Base-by-base conservation (phyloP, 2,888 invertebrate genomes). In the Acanthopleura granulata region DNA sequence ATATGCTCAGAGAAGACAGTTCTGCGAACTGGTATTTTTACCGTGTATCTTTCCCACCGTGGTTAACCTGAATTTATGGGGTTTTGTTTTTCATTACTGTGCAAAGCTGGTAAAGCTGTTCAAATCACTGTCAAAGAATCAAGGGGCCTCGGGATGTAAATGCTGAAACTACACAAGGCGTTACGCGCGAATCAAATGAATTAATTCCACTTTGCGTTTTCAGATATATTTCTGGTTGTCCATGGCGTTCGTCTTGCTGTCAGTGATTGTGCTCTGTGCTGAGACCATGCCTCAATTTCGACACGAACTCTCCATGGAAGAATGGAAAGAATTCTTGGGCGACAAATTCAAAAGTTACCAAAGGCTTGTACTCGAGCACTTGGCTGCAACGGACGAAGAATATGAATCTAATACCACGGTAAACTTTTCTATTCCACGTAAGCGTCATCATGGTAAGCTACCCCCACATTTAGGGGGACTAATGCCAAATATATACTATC, bases 171-270 rank as follows among this genome's bases (percentile, higher is more conserved):
- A n/a, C n/a, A n/a, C n/a, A n/a, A n/a, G n/a, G n/a, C n/a, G n/a
- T n/a, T n/a, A n/a, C n/a, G n/a, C n/a, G n/a, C n/a, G n/a, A n/a
- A n/a, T 40, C 40, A 40, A 40, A 40, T 40, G 40, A n/a, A 15
- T 73, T 61, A 40, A 40, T 40, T 40, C 40, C 3, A 62, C 15
- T 29, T 27, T 78, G 73, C 62, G 51, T 27, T 80, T 84, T 73
- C 81, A 86, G 85, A 74, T 80, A 6, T 86, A 85, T 74, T 81
- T 85, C 40, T 73, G 30, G 1, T 71, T 83, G n/a, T 81, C 82
- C 27, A 76, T 82, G 9, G 14, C 77, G 1, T 75, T 84, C 30
- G 83, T 86, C 22, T 14, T 84, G 14, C 62, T 83, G 30, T 84
- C 85, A n/a, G 76, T 85, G 51, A 80, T 83, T 73, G 80, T 82